These are phyloP conservation scores for Burhinus bistriatus DNA, from an alignment of 2,113 vertebrate genomes.

Conservation along the genomic window DNA sequence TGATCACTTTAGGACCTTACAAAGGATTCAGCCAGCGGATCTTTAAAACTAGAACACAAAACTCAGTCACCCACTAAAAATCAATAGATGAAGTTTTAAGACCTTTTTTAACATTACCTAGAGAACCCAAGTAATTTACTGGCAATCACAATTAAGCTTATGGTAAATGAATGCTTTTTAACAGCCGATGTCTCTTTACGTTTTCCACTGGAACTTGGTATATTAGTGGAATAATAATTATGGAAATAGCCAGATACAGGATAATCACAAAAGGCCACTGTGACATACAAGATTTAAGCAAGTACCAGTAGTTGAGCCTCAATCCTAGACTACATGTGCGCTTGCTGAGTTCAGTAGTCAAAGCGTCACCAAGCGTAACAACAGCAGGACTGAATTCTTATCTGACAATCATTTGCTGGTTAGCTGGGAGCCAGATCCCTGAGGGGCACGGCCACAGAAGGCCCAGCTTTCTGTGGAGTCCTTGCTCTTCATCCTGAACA, in stretches of 20 bases:
- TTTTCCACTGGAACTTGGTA: background rate
- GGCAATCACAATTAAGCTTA: background rate
- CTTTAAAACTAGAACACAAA: background rate
- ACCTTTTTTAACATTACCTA: background rate
- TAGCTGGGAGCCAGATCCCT: background rate
- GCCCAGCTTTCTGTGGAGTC: background rate
- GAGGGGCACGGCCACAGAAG: background rate
- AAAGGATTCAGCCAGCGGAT: background rate
- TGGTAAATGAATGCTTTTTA: background rate
- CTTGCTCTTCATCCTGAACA: background rate
- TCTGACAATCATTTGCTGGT: background rate
- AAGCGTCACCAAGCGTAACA: background rate
- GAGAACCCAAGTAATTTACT: background rate
- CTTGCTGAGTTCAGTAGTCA: background rate
- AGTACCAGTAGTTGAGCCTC: background rate
- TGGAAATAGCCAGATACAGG: background rate
- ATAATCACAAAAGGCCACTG: background rate
- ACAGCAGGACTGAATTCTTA: background rate
- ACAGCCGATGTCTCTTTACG: background rate
- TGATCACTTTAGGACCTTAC: background rate
- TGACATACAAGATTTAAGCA: background rate
- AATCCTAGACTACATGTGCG: rapidly evolving
- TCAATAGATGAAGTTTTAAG: background rate
- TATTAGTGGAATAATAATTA: background rate
- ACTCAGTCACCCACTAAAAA: background rate